Conservation (phyloP, 2,113 vertebrate genomes). For the Loxodonta africana region DNA sequence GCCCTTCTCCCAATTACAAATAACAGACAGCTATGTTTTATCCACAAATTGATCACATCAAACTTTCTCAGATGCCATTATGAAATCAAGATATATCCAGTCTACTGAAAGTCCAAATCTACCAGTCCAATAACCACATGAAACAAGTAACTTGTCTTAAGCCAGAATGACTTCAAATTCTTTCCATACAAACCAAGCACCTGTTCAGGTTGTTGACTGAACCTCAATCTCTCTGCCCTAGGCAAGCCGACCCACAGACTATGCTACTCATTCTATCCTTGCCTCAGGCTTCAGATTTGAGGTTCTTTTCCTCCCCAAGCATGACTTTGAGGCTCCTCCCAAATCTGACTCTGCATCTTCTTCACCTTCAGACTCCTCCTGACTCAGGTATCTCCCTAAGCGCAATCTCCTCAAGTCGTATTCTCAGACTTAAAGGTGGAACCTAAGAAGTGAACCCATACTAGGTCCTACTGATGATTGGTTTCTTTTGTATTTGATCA, state of each 20-base stretch:
- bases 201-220: neutral
- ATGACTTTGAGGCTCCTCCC: neutral
- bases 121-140: neutral
- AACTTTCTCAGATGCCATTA: slow-evolving; percentile 7
- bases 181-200: neutral
- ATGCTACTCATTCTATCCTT: neutral
- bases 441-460: neutral
- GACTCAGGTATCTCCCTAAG: neutral
- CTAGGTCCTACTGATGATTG: neutral
- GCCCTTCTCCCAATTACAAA: neutral
- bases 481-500: neutral
- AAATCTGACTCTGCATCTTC: neutral
- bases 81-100: neutral
- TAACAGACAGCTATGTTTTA: neutral
- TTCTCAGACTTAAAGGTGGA: neutral
- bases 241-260: too few species aligned
- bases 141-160: neutral
- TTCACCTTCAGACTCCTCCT: neutral
- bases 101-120: neutral
- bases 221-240: neutral
- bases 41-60: neutral
- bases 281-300: neutral
- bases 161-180: neutral
- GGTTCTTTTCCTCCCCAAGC: neutral
- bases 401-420: neutral